Percentiles rank a stretch among this genome's conserved stretches.
phyloP scores from a whole-genome alignment of 2,888 invertebrate species.

The Drosophila mimica region DNA sequence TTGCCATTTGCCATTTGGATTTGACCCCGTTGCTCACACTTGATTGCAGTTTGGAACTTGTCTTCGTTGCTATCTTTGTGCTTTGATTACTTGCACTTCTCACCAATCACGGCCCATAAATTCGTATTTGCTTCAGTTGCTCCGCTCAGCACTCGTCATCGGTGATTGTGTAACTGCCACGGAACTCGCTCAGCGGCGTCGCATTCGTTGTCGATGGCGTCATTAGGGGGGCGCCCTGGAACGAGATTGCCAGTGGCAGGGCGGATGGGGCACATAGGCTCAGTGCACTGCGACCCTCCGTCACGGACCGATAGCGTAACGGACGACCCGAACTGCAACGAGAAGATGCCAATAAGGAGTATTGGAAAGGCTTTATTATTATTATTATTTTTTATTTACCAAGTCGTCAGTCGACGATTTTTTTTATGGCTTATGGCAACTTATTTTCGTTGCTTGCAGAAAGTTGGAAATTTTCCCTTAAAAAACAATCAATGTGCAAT shows the following conservation, averaged over 20 bases:
- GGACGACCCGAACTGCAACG: constrained; percentile 89
- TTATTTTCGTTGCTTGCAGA: not conserved
- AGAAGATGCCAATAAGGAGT: constrained; percentile 20
- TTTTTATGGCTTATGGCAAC: not conserved
- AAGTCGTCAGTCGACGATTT: constrained; percentile 17
- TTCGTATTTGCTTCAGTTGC: constrained; percentile 38
- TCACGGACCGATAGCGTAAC: constrained; percentile 89
- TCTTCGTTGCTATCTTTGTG: not conserved
- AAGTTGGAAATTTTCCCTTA: not conserved
- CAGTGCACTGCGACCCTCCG: constrained; percentile 89
- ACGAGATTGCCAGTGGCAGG: constrained; percentile 90
- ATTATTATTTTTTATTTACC: not conserved
- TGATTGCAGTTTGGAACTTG: constrained; percentile 15
- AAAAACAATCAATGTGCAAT: not conserved
- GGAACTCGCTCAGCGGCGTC: constrained; percentile 84
- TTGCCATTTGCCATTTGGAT: constrained; percentile 20
- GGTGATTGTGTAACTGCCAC: constrained; percentile 83
- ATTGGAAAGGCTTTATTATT: not conserved
- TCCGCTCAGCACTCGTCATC: constrained; percentile 83
- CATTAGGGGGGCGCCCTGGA: constrained; percentile 88
- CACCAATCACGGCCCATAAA: constrained; percentile 39
- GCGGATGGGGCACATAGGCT: constrained; percentile 90
- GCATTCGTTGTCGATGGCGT: constrained; percentile 83
- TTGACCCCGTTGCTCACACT: constrained; percentile 48
- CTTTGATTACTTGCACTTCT: constrained; percentile 29